A percentile compares a stretch with the other conserved stretches of the same genome.
Evolutionary conservation across 2,888 invertebrate genomes (phyloP).

Genomic region (Agelastica alni): DNA sequence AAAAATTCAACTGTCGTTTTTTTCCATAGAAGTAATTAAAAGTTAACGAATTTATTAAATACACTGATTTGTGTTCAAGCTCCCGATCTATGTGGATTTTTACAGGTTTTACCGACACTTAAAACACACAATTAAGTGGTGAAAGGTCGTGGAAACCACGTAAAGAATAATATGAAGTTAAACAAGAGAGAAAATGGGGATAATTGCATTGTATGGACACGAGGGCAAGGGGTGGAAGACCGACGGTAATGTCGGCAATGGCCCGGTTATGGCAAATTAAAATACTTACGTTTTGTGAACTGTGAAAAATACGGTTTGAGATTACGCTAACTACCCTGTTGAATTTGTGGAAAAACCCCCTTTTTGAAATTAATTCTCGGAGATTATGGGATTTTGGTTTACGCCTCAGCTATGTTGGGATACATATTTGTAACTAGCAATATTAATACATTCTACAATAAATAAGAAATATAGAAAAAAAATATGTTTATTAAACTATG

Average conservation of each 20-base stretch:
- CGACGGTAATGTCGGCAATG: constrained; percentile 10
- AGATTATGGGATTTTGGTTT: constrained; percentile 8
- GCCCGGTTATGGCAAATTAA: constrained; percentile 29
- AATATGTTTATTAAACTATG: too few relatives aligned
- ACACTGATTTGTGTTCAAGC: too few relatives aligned
- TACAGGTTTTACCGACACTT: constrained; percentile 18
- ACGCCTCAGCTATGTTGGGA: too few relatives aligned
- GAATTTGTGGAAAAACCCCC: constrained; percentile 12
- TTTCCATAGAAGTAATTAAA: too few relatives aligned
- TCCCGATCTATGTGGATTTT: too few relatives aligned
- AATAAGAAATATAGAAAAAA: too few relatives aligned
- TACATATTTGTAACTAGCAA: too few relatives aligned
- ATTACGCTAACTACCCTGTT: constrained; percentile 26
- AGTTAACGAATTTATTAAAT: too few relatives aligned
- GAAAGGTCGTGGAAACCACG: constrained; percentile 30
- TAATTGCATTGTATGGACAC: constrained; percentile 31
- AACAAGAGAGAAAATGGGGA: constrained; percentile 29
- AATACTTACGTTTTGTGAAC: constrained; percentile 27
- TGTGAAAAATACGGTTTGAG: constrained; percentile 26
- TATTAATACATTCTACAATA: too few relatives aligned
- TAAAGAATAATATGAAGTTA: constrained; percentile 32
- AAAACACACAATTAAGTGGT: constrained; percentile 31
- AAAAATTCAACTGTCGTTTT: too few relatives aligned
- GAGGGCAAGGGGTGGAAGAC: constrained; percentile 16
- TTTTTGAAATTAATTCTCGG: constrained; percentile 5